These are phyloP conservation scores for Pheosia tremula DNA, from an alignment of 2,888 invertebrate genomes.

Conservation along the genomic window DNA sequence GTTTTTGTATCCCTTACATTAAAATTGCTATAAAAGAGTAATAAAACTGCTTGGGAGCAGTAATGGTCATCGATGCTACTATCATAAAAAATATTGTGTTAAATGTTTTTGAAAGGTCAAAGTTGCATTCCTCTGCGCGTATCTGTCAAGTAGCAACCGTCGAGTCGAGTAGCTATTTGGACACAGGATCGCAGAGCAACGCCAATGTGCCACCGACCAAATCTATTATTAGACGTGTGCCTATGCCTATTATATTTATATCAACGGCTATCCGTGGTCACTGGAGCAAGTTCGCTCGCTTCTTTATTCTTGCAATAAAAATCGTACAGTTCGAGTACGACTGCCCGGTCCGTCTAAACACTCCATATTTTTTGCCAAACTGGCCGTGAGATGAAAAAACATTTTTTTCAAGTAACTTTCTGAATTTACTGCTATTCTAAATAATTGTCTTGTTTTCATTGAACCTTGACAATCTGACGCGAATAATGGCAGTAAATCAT, in stretches of 20 bases:
- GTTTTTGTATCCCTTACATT: neutral
- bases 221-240: constrained; percentile 64
- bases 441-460: constrained; percentile 16
- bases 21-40: too few relatives aligned
- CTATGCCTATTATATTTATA: constrained; percentile 75
- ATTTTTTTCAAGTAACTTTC: constrained; percentile 12
- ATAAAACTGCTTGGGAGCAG: neutral
- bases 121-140: constrained; percentile 41
- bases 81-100: neutral
- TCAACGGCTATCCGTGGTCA: constrained; percentile 70
- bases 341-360: constrained; percentile 66
- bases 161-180: constrained; percentile 44
- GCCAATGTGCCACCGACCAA: constrained; percentile 57
- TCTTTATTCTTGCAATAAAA: constrained; percentile 76
- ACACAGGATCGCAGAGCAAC: constrained; percentile 40
- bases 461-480: constrained; percentile 26
- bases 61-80: neutral
- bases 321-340: constrained; percentile 75
- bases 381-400: constrained; percentile 17
- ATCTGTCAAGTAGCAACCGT: constrained; percentile 34
- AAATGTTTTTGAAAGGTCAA: constrained; percentile 37
- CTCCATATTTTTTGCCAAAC: constrained; percentile 44
- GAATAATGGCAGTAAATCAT: constrained; percentile 12
- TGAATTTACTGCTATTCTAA: constrained; percentile 8
- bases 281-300: constrained; percentile 79